These are phyloP conservation scores for Pogonophryne albipinna DNA, from an alignment of 2,797 vertebrate species.

Conservation along the genomic window DNA sequence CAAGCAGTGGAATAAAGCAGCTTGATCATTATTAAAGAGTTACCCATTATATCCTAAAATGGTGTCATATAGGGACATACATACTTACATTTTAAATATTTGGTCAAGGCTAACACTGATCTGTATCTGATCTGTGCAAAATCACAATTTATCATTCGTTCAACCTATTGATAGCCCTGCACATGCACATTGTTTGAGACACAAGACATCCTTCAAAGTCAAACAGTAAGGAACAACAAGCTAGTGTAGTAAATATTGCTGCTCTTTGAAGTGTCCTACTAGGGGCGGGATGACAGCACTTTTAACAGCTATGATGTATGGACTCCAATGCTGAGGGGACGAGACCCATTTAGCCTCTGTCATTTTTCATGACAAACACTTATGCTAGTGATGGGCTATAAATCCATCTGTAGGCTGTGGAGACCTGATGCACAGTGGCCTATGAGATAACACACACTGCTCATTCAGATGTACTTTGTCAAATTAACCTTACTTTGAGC, in stretches of 20 bases:
- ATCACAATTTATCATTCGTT: constrained; percentile 8
- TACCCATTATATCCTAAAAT: neutral
- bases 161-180: constrained; percentile 33
- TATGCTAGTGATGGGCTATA: constrained; percentile 81
- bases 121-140: constrained; percentile 1
- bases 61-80: neutral
- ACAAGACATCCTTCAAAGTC: constrained; percentile 30
- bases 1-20: neutral
- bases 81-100: neutral
- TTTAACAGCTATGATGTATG: constrained; percentile 86
- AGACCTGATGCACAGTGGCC: constrained; percentile 70
- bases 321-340: constrained; percentile 82
- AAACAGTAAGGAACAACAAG: constrained; percentile 59
- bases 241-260: constrained; percentile 77
- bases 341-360: constrained; percentile 86
- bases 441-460: constrained; percentile 50
- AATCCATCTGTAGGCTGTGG: constrained; percentile 80
- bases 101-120: neutral
- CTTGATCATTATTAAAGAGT: neutral
- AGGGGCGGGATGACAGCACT: constrained; percentile 77
- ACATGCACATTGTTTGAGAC: constrained; percentile 34
- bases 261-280: constrained; percentile 67
- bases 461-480: constrained; percentile 28
- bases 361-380: constrained; percentile 89
- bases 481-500: constrained; percentile 16